Percentiles rank a stretch among this genome's conserved stretches.
phyloP scores from a whole-genome alignment of 64 coral and sea anemone genomes.

The Astreopora myriophthalma region DNA sequence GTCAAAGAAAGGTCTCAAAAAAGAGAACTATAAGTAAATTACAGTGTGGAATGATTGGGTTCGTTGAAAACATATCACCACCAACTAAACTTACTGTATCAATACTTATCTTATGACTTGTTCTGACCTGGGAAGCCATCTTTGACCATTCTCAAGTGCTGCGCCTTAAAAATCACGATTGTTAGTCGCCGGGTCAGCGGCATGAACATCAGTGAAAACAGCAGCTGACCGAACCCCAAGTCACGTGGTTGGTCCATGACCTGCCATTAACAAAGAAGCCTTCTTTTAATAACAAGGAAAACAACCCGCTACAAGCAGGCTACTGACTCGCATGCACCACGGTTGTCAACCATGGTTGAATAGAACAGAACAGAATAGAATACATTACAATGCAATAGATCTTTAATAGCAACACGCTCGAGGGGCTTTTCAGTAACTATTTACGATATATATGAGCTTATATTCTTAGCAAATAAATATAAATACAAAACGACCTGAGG shows the following conservation, averaged over 20 bases:
- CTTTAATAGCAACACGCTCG: no score
- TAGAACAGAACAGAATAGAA: no score
- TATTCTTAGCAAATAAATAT: no score
- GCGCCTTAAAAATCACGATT: constrained; percentile 93
- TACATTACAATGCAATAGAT: no score
- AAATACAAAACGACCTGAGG: no score
- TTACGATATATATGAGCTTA: no score
- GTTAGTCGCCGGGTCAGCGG: constrained; percentile 91
- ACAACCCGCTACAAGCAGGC: neutral
- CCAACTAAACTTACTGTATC: neutral
- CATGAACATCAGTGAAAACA: constrained; percentile 97
- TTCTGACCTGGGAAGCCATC: constrained; percentile 90
- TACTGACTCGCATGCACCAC: no score
- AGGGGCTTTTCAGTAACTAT: no score
- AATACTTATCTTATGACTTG: neutral
- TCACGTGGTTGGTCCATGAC: constrained; percentile 84
- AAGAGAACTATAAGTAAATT: neutral
- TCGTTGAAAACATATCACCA: no score
- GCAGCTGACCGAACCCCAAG: constrained; percentile 82
- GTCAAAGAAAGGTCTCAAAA: neutral
- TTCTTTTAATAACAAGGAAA: neutral
- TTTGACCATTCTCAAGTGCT: constrained; percentile 73
- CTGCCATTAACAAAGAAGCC: neutral
- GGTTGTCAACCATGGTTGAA: no score
- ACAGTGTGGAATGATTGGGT: neutral